Evolutionary conservation across 2,888 invertebrate genomes (phyloP).

Genomic region (Drosophila prolongata): DNA sequence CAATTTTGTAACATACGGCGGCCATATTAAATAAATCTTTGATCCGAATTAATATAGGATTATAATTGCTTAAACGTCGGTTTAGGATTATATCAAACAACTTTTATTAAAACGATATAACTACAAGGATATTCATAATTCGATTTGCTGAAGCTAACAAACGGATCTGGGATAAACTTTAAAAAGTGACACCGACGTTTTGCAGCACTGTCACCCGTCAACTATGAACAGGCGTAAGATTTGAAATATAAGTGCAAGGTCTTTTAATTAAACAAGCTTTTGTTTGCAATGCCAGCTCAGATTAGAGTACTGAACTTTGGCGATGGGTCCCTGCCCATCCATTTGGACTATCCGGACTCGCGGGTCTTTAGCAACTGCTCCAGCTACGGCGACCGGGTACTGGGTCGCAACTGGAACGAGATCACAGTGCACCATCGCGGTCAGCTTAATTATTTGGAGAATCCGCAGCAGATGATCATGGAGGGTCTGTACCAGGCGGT

Average conservation of each 20-base stretch:
- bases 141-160: background rate
- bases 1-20: too few relatives aligned
- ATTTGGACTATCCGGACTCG: conserved; percentile 60
- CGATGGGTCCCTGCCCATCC: conserved; percentile 58
- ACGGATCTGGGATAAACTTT: background rate
- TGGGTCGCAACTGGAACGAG: conserved; percentile 78
- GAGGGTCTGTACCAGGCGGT: conserved; percentile 71
- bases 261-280: too few relatives aligned
- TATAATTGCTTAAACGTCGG: too few relatives aligned
- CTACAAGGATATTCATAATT: background rate
- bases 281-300: conserved; percentile 24
- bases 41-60: too few relatives aligned
- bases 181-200: background rate
- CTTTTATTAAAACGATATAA: too few relatives aligned
- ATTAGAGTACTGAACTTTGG: conserved; percentile 40
- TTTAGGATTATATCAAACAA: too few relatives aligned
- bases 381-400: conserved; percentile 62
- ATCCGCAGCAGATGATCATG: conserved; percentile 62
- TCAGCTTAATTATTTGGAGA: conserved; percentile 47
- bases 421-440: conserved; percentile 74
- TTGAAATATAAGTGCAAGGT: background rate
- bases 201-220: background rate
- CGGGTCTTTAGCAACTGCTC: conserved; percentile 66
- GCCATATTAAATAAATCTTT: too few relatives aligned
- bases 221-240: background rate